A percentile compares a stretch with the other conserved stretches of the same genome.
Evolutionary conservation across 1,140 invertebrate genomes (phyloP).

Genomic region (Planococcus citri): DNA sequence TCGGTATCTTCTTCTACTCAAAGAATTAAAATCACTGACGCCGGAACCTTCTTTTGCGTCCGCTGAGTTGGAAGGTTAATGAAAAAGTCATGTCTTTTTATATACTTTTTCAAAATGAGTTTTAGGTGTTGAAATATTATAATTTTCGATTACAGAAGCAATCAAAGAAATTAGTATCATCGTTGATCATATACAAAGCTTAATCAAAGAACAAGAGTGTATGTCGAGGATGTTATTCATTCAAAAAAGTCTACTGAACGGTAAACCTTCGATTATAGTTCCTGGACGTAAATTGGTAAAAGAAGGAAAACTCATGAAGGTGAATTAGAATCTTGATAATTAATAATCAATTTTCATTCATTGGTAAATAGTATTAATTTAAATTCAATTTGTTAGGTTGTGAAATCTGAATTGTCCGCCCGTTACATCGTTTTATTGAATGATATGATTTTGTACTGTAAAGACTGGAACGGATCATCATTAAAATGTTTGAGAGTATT

Average conservation of each 20-base stretch:
- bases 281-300: conserved; percentile 55
- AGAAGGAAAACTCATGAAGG: conserved; percentile 54
- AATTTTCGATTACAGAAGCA: conserved; percentile 41
- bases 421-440: conserved; percentile 40
- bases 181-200: conserved; percentile 53
- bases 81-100: not conserved
- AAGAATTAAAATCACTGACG: conserved; percentile 52
- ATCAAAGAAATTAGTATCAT: conserved; percentile 51
- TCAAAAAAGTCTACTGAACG: conserved; percentile 46
- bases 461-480: conserved; percentile 33
- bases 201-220: conserved; percentile 58
- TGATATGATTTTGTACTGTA: conserved; percentile 49
- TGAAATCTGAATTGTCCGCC: conserved; percentile 26
- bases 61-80: conserved; percentile 26
- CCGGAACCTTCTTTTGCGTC: conserved; percentile 25
- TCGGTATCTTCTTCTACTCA: conserved; percentile 55
- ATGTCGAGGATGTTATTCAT: conserved; percentile 51
- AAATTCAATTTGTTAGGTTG: not conserved
- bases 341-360: too few relatives aligned
- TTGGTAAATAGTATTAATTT: too few relatives aligned
- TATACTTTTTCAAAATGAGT: not conserved
- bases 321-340: conserved; percentile 32
- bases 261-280: conserved; percentile 48
- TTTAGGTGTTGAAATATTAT: too few relatives aligned
- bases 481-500: conserved; percentile 44